phyloP scores from a whole-genome alignment of 2,797 vertebrate species.

The Notolabrus celidotus region DNA sequence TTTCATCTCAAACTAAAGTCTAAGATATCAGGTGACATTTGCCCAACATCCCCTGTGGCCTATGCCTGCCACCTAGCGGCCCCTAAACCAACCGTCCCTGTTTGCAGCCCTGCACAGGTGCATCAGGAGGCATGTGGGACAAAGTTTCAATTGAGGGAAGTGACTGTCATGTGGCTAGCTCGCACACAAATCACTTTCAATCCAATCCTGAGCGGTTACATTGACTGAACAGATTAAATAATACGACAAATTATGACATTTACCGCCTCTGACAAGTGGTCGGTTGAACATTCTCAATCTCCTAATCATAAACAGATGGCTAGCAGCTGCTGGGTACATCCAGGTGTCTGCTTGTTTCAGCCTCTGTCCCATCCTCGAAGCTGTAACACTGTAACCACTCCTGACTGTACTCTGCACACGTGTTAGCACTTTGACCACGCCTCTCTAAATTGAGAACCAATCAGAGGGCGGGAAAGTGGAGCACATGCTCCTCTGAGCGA shows the following conservation, averaged over 20 bases:
- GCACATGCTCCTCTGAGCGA: constrained; percentile 14
- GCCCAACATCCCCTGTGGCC: constrained; percentile 49
- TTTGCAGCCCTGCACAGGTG: constrained; percentile 22
- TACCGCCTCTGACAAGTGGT: constrained; percentile 54
- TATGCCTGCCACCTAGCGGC: constrained; percentile 74
- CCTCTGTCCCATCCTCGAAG: background rate
- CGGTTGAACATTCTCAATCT: constrained; percentile 48
- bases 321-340: constrained; percentile 43
- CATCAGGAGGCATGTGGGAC: background rate
- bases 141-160: background rate
- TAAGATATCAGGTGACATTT: constrained; percentile 26
- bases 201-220: constrained; percentile 8
- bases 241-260: constrained; percentile 48
- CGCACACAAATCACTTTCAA: constrained; percentile 18
- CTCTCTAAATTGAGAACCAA: constrained; percentile 37
- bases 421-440: constrained; percentile 40
- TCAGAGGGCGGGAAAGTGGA: background rate
- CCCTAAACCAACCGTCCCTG: constrained; percentile 19
- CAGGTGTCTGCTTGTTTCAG: constrained; percentile 64
- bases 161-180: constrained; percentile 11
- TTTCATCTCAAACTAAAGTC: constrained; percentile 13
- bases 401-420: constrained; percentile 40
- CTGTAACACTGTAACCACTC: constrained; percentile 7
- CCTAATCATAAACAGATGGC: constrained; percentile 65
- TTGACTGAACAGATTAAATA: constrained; percentile 22